Evolutionary conservation across 1,140 invertebrate genomes (phyloP), one percentile per base, ranked within the genome.

Genomic region (Drosophila equinoxialis): DNA sequence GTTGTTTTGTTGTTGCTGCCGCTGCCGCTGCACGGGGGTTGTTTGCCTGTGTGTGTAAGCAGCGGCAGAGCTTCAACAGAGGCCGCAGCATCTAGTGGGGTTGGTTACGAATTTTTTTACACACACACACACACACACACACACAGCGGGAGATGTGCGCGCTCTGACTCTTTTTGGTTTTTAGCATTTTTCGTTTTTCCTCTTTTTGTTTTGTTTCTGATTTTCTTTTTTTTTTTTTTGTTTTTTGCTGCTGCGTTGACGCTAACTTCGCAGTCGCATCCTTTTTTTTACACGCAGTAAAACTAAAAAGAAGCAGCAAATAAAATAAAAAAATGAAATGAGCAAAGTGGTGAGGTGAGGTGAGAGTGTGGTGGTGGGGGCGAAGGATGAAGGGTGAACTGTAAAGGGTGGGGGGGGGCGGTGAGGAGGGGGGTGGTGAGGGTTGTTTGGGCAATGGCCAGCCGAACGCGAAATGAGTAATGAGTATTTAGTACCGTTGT

Each of bases 121-220:
- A n/a, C 42, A 17, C 17, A 20, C 45, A 51, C 63, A 61, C 76
- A 65, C 72, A 54, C 61, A 65, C 51, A 65, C 33, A 68, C 66
- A 72, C 70, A 66, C 65, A 72, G 39, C 65, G 65, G 73, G 70
- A 48, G 58, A 65, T 55, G 62, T 63, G 65, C 65, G 57, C 70
- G 58, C 65, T 69, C 72, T 67, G 66, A 72, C 76, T 85, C 69
- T 83, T 86, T 30, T 83, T 83, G 73, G 75, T 76, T 86, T 51
- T 86, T 81, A 75, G 65, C 65, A 81, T 85, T 85, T 85, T 85
- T 85, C 68, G 74, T 81, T 86, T 77, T 66, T 85, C 68, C 61
- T 81, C 85, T 83, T 86, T 86, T 81, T 86, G 82, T 86, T 85
- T 85, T 85, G 81, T 85, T 81, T 85, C 77, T 80, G 81, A 76